phyloP scores from a whole-genome alignment of 1,140 invertebrate species.

The Amyelois transitella region DNA sequence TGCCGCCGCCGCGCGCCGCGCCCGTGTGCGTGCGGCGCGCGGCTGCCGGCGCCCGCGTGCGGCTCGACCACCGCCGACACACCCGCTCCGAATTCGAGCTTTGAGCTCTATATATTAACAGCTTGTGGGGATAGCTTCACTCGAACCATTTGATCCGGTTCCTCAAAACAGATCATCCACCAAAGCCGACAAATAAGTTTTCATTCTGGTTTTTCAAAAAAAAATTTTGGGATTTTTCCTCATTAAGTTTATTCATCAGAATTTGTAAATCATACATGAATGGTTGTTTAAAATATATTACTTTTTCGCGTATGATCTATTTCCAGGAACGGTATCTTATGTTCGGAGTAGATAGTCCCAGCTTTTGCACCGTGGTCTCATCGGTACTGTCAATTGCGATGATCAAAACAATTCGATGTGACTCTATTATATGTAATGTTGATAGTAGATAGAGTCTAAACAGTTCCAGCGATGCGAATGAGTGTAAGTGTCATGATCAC shows the following conservation, averaged over 20 bases:
- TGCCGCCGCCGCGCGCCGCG: constrained; percentile 59
- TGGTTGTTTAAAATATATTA: not conserved
- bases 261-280: not conserved
- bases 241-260: too few relatives aligned
- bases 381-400: constrained; percentile 42
- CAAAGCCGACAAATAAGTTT: not conserved
- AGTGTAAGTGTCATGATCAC: constrained; percentile 19
- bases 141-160: not conserved
- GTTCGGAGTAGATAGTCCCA: not conserved
- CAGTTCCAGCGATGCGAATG: constrained; percentile 22
- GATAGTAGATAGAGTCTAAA: constrained; percentile 27
- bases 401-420: constrained; percentile 32
- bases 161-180: not conserved
- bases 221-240: not conserved
- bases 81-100: constrained; percentile 69
- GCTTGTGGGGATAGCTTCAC: not conserved
- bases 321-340: not conserved
- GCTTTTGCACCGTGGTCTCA: constrained; percentile 11
- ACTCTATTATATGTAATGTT: constrained; percentile 33
- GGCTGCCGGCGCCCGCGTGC: constrained; percentile 46
- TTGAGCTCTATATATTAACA: constrained; percentile 21
- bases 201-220: not conserved
- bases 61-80: constrained; percentile 61
- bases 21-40: constrained; percentile 51
- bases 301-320: not conserved